A percentile compares a stretch with the other conserved stretches of the same genome.
Evolutionary conservation across 2,888 invertebrate species (phyloP).

Genomic region (Maniola hyperantus): DNA sequence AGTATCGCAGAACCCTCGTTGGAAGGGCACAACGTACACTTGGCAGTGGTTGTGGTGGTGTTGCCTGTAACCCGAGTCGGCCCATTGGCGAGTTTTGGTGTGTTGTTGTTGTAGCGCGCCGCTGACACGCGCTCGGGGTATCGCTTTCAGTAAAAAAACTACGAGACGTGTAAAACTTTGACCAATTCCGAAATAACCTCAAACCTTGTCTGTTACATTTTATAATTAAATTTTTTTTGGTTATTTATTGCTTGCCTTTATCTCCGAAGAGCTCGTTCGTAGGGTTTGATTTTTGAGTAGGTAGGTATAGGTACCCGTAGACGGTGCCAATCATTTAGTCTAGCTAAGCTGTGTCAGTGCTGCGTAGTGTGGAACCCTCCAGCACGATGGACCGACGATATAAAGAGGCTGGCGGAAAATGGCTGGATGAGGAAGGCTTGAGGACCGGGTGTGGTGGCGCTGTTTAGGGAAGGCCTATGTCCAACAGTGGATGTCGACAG

Average conservation of each 20-base stretch:
- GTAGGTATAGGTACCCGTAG: no score
- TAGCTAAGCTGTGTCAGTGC: no score
- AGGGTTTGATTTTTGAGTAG: no score
- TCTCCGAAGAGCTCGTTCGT: no score
- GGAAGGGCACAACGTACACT: background rate
- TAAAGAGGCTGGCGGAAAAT: no score
- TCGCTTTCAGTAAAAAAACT: slow-evolving; percentile 26
- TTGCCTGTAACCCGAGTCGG: slow-evolving; percentile 27
- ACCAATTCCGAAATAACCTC: slow-evolving; percentile 22
- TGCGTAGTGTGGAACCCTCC: no score
- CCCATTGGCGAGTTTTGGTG: slow-evolving; percentile 31
- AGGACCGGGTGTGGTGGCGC: no score
- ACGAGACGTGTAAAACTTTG: slow-evolving; percentile 22
- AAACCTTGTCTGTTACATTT: slow-evolving; percentile 3
- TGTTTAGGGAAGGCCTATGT: no score
- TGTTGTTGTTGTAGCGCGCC: slow-evolving; percentile 29
- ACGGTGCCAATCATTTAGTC: no score
- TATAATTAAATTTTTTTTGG: slow-evolving; percentile 2
- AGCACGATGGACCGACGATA: no score
- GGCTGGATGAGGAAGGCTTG: no score
- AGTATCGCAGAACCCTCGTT: slow-evolving; percentile 18
- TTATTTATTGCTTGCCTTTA: background rate
- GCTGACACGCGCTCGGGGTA: slow-evolving; percentile 34
- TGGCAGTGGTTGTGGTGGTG: slow-evolving; percentile 22
- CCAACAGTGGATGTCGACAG: no score